Base-by-base conservation (phyloP, 23 tunicate genomes). In the Phallusia fumigata region DNA sequence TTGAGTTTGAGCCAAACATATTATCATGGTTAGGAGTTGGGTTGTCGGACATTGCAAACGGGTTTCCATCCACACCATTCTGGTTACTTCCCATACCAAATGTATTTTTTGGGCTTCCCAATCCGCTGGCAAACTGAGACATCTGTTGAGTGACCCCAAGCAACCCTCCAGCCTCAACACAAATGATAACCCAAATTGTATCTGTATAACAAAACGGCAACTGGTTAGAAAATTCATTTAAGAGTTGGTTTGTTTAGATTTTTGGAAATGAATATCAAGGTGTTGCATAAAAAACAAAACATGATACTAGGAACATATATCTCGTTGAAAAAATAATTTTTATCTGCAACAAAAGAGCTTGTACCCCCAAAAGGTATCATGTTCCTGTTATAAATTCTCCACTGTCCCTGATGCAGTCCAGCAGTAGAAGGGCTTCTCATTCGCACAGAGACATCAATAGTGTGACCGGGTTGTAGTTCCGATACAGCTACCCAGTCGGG, bases 381-480 rank as follows among this genome's bases (percentile, higher is more conserved):
- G 10, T 52, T 80, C 45, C 52, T 81, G 49, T 90, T 97, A 64
- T 80, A 86, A 53, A 92, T 82, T 76, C 85, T 92, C 99, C 99
- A 97, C 84, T 90, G 97, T 8, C 97, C 97, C 81, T 92, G 97
- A 75, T 92, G 83, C 32, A 97, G 35, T 3, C 97, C 99, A 26
- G 86, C 74, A 15, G n/a, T 36, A 16, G 65, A 12, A 0, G 97
- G 99, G 75, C 91, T 85, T 65, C 76, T 65, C 93, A 97, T 86
- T 32, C 85, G 88, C n/a, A 97, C 90, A 19, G 97, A 88, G 73
- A 91, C 73, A 50, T 97, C 95, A 18, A 80, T 51, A 0, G 75
- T 72, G 22, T 90, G 78, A 19, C 95, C 87, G 19, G 95, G 86
- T 18, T 36, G 35, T 34, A 92, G 64, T 24, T 40, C 78, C 13